Base-by-base conservation (phyloP, 1,140 invertebrate species). In the Mizuhopecten yessoensis region DNA sequence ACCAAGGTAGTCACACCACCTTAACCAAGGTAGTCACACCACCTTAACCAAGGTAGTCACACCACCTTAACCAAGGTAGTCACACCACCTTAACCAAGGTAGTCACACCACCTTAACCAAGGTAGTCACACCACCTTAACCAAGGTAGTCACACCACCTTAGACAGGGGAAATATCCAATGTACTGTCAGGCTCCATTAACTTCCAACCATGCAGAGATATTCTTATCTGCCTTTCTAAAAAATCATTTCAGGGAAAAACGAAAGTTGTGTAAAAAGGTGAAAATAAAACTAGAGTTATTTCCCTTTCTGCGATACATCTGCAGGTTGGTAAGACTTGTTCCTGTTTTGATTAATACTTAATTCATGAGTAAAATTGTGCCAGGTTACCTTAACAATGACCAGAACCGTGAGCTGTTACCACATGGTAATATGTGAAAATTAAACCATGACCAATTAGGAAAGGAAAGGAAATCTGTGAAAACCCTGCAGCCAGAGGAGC, bases 381-480 rank as follows among this genome's bases (percentile, higher is more conserved):
- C n/a, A 75, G 57, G 57, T 7, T 29, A 75, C 23, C 23, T 5
- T 29, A n/a, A 75, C n/a, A 29, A 29, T 11, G 57, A 75, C 57
- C 57, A 75, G 57, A 13, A 75, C 57, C 0, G 57, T 29, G 9
- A 7, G 15, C 11, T n/a, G 45, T 75, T n/a, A 75, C 57, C 57
- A 75, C 57, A n/a, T 75, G n/a, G 57, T 17, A 29, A n/a, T 20
- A 49, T 49, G 45, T 49, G 45, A 49, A n/a, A 75, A 75, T 75
- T n/a, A 75, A 29, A 75, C 57, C 57, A 75, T 5, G n/a, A n/a
- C 57, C 57, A 75, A 75, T 75, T 75, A 75, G n/a, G 57, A 75
- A 75, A 75, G 57, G 57, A 75, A 75, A 75, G n/a, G 57, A 75
- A 75, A 75, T 75, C 29, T 29, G 57, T 29, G 57, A 75, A 75